Evolutionary conservation across 2,797 vertebrate genomes (phyloP), one percentile per base, ranked within the genome.

Genomic region (Bradypodion pumilum): DNA sequence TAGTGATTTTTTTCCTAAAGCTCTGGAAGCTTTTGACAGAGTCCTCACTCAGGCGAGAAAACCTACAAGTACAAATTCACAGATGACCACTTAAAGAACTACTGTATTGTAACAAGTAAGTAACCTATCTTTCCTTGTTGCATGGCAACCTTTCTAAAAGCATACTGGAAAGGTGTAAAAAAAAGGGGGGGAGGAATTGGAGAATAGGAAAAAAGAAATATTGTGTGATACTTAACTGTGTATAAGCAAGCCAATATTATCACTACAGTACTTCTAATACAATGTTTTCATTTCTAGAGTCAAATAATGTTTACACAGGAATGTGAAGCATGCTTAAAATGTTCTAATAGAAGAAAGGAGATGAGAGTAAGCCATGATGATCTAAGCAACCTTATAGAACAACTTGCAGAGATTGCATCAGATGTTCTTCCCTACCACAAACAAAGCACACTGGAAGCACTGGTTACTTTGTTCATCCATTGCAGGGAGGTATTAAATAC

Each of bases 261-360:
- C 37, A 69, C 63, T 40, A n/a, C n/a, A n/a, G n/a, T n/a, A 68
- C 40, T 29, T 42, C 49, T 60, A 59, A 60, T 32, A 75, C 27
- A 49, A 3, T 82, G 83, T 23, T 90, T 62, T 13, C 37, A 52
- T 85, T 91, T 81, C 37, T 88, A 96, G 95, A 94, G 91, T 78
- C 95, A 96, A 87, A 94, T 96, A 49, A 94, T 94, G 90, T 96
- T 96, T 90, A 89, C 86, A 62, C 91, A 88, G 27, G 90, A 94
- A 15, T 95, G 95, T 80, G 25, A 89, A 77, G 83, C 65, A 80
- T 86, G 92, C 76, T 94, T 96, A 56, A 3, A 3, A 40, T 89
- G 88, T 69, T 59, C 78, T 56, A 69, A 90, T n/a, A 80, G 92
- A 44, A 90, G 56, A 73, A 77, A 82, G 79, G 85, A 87, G 25